Conservation (phyloP, 2,113 vertebrate species). For the Callocephalon fimbriatum region DNA sequence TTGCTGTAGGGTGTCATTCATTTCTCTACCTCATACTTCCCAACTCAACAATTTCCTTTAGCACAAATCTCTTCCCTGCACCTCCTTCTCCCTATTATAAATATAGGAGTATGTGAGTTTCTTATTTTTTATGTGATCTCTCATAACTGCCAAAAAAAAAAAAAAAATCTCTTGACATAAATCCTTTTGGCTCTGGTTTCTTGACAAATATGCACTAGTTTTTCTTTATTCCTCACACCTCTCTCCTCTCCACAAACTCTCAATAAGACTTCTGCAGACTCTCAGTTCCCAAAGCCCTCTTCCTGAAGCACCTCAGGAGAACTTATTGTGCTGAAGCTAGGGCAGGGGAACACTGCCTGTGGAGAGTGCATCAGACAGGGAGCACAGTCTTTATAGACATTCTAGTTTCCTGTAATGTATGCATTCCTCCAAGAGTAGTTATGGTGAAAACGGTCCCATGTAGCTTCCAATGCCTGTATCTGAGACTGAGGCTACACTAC, state of each 20-base stretch:
- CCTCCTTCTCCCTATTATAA: neutral
- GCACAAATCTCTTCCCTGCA: neutral
- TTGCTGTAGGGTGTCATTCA: neutral
- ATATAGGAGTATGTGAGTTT: neutral
- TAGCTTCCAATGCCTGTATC: neutral
- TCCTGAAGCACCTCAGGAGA: neutral
- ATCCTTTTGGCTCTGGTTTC: neutral
- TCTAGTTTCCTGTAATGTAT: neutral
- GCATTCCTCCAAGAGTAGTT: neutral
- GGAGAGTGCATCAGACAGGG: neutral
- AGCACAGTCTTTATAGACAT: neutral
- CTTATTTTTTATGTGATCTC: neutral
- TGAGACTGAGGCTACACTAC: neutral
- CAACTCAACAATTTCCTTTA: neutral
- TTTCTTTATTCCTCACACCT: neutral
- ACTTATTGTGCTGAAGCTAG: neutral
- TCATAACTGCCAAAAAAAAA: neutral
- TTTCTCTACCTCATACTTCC: neutral
- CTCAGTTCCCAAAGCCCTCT: neutral
- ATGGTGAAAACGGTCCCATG: neutral
- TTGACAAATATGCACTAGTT: neutral
- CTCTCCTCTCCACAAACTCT: neutral
- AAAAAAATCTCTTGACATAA: neutral
- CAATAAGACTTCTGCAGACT: neutral
- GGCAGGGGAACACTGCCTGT: neutral